Percentiles rank a stretch among this genome's conserved stretches.
Conservation (phyloP, 1,140 invertebrate species). For the Formica selysi region DNA sequence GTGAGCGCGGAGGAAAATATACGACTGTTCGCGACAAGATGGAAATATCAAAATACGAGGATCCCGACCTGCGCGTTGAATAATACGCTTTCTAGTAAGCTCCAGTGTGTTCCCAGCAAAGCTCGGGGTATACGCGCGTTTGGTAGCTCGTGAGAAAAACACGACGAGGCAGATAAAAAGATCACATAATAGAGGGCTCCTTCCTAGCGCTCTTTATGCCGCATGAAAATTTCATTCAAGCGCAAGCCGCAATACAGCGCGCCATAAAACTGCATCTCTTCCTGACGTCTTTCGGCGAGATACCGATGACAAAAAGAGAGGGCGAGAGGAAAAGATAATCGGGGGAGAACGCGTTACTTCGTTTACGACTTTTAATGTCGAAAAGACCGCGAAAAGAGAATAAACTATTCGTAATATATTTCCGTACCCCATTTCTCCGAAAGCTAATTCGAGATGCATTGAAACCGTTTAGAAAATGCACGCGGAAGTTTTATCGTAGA, state of each 20-base stretch:
- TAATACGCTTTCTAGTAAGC: constrained; percentile 40
- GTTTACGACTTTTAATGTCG: constrained; percentile 15
- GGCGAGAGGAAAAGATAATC: background rate
- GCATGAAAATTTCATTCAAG: constrained; percentile 64
- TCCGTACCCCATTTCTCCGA: background rate
- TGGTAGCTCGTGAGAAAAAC: constrained; percentile 61
- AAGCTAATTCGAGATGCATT: background rate
- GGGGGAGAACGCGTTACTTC: background rate
- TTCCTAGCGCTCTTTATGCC: constrained; percentile 50
- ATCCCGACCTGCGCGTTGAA: background rate
- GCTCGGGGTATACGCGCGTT: constrained; percentile 16
- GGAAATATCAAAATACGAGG: constrained; percentile 60
- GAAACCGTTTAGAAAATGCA: background rate
- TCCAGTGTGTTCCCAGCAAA: background rate
- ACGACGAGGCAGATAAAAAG: constrained; percentile 51
- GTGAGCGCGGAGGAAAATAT: constrained; percentile 35
- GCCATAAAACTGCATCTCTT: constrained; percentile 41
- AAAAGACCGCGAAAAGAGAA: background rate
- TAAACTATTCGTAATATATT: background rate
- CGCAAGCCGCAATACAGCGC: constrained; percentile 36
- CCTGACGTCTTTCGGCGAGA: constrained; percentile 38
- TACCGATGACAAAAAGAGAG: constrained; percentile 41
- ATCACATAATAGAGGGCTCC: constrained; percentile 57
- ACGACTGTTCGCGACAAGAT: constrained; percentile 42
- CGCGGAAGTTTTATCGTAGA: background rate